Percentiles rank a stretch among this genome's conserved stretches.
phyloP scores from a whole-genome alignment of 92 coral and sea anemone genomes.

The Hydrozoanthus gracilis region DNA sequence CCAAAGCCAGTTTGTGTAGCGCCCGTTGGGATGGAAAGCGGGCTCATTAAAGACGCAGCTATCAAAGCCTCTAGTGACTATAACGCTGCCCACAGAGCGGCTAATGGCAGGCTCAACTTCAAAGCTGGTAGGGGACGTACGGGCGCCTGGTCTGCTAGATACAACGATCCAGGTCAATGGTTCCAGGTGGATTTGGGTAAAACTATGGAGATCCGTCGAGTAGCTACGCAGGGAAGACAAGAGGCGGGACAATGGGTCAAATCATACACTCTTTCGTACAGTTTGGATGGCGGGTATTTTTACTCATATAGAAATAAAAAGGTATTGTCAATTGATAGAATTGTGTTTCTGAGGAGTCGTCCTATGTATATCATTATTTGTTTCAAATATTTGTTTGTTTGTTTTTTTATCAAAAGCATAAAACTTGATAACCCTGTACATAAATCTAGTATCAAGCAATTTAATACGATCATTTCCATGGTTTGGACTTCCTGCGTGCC shows the following conservation, averaged over 20 bases:
- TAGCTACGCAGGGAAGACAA: constrained; percentile 20
- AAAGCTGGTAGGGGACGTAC: neutral
- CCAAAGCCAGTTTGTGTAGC: neutral
- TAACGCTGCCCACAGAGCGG: constrained; percentile 14
- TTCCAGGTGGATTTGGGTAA: neutral
- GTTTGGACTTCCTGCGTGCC: too few species aligned
- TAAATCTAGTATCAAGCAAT: too few species aligned
- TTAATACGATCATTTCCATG: too few species aligned
- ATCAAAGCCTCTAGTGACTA: neutral
- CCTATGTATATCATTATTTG: too few species aligned
- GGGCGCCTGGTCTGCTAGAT: constrained; percentile 21
- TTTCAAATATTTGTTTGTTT: too few species aligned
- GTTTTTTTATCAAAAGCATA: too few species aligned
- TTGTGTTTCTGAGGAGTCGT: too few species aligned
- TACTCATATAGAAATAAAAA: neutral
- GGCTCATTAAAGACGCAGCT: neutral
- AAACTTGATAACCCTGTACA: too few species aligned
- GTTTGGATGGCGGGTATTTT: neutral
- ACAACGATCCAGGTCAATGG: constrained; percentile 9
- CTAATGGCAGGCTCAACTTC: constrained; percentile 29
- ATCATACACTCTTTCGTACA: neutral
- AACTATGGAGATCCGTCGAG: constrained; percentile 26
- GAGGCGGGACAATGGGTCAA: constrained; percentile 15
- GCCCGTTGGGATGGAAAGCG: constrained; percentile 13
- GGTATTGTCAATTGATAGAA: neutral